These are phyloP conservation scores for Siniperca scherzeri DNA, from an alignment of 2,797 vertebrate genomes.

Conservation along the genomic window DNA sequence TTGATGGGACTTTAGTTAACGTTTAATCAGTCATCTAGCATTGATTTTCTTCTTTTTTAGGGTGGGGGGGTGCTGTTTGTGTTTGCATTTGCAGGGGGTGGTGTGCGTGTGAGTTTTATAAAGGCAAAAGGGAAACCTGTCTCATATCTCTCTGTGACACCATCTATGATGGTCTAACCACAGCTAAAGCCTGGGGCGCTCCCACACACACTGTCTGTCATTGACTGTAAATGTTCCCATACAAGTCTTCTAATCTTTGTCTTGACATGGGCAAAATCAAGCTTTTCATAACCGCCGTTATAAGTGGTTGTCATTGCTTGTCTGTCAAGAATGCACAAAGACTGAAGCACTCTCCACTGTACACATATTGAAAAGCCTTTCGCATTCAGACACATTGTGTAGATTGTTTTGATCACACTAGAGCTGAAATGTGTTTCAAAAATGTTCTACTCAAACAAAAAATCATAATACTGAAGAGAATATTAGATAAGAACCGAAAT, in stretches of 20 bases:
- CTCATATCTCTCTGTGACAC: conserved; percentile 28
- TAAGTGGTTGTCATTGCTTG: conserved; percentile 25
- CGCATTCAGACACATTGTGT: conserved; percentile 11
- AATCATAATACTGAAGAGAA: background rate
- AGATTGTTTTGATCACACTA: background rate
- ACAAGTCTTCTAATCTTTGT: conserved; percentile 41
- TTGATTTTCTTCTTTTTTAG: conserved; percentile 18
- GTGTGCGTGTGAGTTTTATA: background rate
- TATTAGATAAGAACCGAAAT: background rate
- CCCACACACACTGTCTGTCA: conserved; percentile 24
- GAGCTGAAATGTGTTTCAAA: background rate
- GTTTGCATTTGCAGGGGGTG: conserved; percentile 18
- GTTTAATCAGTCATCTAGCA: conserved; percentile 59
- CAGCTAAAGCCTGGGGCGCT: conserved; percentile 27
- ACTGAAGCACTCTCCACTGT: background rate
- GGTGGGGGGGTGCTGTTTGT: conserved; percentile 5
- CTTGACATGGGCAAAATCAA: conserved; percentile 24
- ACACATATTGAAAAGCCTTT: conserved; percentile 18
- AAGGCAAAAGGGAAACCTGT: conserved; percentile 22
- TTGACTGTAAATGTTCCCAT: conserved; percentile 38
- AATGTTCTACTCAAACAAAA: background rate
- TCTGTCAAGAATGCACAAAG: conserved; percentile 17
- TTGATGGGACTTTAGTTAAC: conserved; percentile 45
- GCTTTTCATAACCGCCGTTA: conserved; percentile 34
- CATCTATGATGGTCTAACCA: conserved; percentile 40